phyloP scores from a whole-genome alignment of 2,888 invertebrate species.

The Danaus chrysippus region DNA sequence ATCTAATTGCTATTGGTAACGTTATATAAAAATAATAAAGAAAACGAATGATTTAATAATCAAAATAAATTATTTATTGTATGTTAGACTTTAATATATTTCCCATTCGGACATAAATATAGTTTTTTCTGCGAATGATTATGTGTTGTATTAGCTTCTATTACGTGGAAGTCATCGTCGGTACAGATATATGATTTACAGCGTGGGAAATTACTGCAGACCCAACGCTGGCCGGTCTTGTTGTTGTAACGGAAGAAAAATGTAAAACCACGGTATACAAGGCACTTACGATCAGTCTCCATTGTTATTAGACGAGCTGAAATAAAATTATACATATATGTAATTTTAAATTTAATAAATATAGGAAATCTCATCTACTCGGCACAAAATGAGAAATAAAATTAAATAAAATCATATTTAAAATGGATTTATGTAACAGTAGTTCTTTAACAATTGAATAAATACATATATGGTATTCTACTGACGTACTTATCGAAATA shows the following conservation, averaged over 20 bases:
- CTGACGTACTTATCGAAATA: too few species aligned
- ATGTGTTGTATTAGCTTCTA: slow-evolving; percentile 33
- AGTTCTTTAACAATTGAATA: too few species aligned
- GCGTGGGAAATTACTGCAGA: slow-evolving; percentile 51
- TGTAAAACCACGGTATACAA: slow-evolving; percentile 46
- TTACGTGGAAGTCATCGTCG: slow-evolving; percentile 36
- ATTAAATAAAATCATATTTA: too few species aligned
- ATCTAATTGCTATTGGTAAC: too few species aligned
- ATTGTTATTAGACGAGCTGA: slow-evolving; percentile 41
- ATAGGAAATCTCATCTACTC: too few species aligned
- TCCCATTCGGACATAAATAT: slow-evolving; percentile 40
- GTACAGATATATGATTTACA: slow-evolving; percentile 50
- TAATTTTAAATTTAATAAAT: too few species aligned
- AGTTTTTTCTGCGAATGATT: slow-evolving; percentile 37
- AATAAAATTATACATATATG: slow-evolving; percentile 1
- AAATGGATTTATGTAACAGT: too few species aligned
- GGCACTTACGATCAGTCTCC: slow-evolving; percentile 43
- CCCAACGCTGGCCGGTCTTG: slow-evolving; percentile 48
- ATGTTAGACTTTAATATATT: slow-evolving; percentile 36
- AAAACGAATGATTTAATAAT: too few species aligned
- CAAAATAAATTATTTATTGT: too few species aligned
- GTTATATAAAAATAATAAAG: too few species aligned
- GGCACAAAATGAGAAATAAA: too few species aligned
- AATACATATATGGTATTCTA: too few species aligned
- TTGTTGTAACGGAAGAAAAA: slow-evolving; percentile 52